Evolutionary conservation across 2,888 invertebrate genomes (phyloP).

Genomic region (Torymus tubicola): DNA sequence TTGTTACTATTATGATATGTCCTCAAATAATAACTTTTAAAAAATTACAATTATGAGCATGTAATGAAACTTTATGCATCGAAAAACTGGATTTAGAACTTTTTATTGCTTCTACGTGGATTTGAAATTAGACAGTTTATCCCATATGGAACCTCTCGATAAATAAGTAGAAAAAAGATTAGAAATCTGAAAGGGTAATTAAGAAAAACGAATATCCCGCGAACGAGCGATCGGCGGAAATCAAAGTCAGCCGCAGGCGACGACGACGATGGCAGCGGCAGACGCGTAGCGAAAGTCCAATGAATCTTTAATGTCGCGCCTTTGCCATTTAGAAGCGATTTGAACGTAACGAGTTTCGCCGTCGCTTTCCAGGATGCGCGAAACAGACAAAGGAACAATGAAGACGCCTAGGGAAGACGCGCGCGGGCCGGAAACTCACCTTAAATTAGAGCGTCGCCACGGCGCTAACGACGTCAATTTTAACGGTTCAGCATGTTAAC

Average conservation of each 20-base stretch:
- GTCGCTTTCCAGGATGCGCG: constrained; percentile 45
- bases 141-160: too few relatives aligned
- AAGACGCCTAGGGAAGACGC: constrained; percentile 20
- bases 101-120: too few relatives aligned
- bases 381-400: constrained; percentile 55
- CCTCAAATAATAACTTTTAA: too few relatives aligned
- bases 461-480: constrained; percentile 49
- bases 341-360: constrained; percentile 44
- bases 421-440: constrained; percentile 36
- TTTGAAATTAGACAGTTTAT: too few relatives aligned
- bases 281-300: constrained; percentile 28
- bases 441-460: constrained; percentile 52
- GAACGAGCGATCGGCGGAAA: background rate
- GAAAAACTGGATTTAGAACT: too few relatives aligned
- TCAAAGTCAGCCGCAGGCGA: background rate
- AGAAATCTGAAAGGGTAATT: too few relatives aligned
- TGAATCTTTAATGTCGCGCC: constrained; percentile 22
- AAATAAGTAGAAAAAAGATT: too few relatives aligned
- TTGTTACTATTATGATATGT: background rate
- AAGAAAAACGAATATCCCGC: background rate
- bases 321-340: constrained; percentile 28
- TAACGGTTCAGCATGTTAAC: constrained; percentile 51
- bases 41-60: too few relatives aligned
- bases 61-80: too few relatives aligned
- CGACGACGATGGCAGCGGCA: too few relatives aligned